A percentile compares a stretch with the other conserved stretches of the same genome.
Conservation (phyloP, 1,140 invertebrate genomes). For the Sitophilus oryzae region DNA sequence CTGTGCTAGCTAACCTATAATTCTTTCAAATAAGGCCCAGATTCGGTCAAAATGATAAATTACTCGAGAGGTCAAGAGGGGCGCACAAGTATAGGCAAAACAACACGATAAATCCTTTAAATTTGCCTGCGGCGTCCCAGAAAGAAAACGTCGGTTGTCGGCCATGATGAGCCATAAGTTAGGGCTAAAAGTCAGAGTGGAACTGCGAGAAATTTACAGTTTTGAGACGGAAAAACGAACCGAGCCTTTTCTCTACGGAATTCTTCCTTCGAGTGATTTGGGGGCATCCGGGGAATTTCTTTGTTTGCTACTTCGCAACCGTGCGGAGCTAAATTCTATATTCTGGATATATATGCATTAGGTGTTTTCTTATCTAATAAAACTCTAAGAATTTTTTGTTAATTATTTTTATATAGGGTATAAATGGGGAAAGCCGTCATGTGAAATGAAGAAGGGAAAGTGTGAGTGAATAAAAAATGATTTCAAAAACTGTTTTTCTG, state of each 20-base stretch:
- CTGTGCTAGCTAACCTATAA: too few relatives aligned
- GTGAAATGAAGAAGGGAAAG: too few relatives aligned
- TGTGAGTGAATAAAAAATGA: too few relatives aligned
- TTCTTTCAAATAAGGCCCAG: conserved; percentile 6
- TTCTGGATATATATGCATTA: too few relatives aligned
- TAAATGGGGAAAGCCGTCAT: too few relatives aligned
- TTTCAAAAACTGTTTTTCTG: too few relatives aligned
- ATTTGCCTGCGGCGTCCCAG: conserved; percentile 21
- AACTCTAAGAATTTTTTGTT: too few relatives aligned
- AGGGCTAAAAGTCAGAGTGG: conserved; percentile 20
- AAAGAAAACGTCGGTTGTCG: conserved; percentile 18
- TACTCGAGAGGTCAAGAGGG: conserved; percentile 12
- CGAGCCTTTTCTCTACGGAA: neutral
- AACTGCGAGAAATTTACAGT: neutral
- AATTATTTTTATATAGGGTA: too few relatives aligned
- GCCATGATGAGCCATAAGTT: conserved; percentile 26
- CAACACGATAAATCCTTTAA: conserved; percentile 26
- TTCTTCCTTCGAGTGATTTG: neutral
- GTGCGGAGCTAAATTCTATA: too few relatives aligned
- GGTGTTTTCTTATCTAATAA: too few relatives aligned
- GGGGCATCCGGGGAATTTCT: neutral
- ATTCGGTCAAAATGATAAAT: conserved; percentile 22
- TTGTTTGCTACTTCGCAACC: too few relatives aligned
- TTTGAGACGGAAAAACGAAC: neutral
- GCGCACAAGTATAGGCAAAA: conserved; percentile 23